Evolutionary conservation across 2,888 invertebrate genomes (phyloP), one percentile per base, ranked within the genome.

Genomic region (Mimachlamys varia): DNA sequence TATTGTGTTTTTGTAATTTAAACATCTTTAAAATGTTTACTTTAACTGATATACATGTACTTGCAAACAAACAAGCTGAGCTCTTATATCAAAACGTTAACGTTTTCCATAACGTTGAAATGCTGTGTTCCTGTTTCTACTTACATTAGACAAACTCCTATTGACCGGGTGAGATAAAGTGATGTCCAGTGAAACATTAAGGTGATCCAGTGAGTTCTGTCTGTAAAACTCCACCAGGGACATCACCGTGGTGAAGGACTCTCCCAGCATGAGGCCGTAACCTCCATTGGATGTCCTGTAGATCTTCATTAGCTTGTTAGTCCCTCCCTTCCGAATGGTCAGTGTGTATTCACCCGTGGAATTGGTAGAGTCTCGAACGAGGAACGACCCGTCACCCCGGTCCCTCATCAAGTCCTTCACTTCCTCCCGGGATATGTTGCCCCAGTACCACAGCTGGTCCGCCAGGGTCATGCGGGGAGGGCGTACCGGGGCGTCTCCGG

Each of bases 361-460:
- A 15, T 76, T 76, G 10, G 27, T 12, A 15, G 76, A 76, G 33
- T 76, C 33, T 12, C 76, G 76, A 33, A 76, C 76, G 76, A 76
- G 76, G 27, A 33, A 76, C 7, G 76, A 76, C 7, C 76, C 76
- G 76, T 76, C 76, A 76, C 76, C 33, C 33, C 76, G 76, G 15
- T 76, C 76, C 76, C 76, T 76, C 76, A 76, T 76, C 17, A 76
- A 33, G 17, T 76, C 76, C 33, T 76, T 76, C 33, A 76, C 76
- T 12, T 76, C 76, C 76, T 76, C 76, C 33, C 76, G 19, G 33
- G 76, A 76, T 27, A 76, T 76, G 7, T 76, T 76, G 0, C 76
- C 76, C 76, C 76, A 76, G 76, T 76, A 76, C 76, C 76, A 76
- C 33, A 76, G 27, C 27, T 76, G 76, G 76, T 76, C 76, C 13